Conservation (phyloP, 2,113 vertebrate species). For the Ageneiosus marmoratus region DNA sequence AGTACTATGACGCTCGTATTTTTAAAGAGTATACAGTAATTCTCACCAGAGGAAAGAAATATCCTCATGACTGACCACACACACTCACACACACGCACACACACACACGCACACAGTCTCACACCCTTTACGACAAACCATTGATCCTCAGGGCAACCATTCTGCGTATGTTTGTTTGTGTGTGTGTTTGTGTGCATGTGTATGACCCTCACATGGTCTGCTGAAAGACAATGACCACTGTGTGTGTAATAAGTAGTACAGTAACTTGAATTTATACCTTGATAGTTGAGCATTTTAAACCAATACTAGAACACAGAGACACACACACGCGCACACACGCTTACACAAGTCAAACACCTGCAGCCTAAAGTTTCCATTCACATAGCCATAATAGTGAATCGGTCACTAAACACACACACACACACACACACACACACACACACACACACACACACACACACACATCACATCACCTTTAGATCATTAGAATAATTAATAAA, state of each 20-base stretch:
- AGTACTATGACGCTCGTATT: too few relatives aligned
- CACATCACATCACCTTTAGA: background rate
- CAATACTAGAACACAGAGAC: background rate
- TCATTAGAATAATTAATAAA: background rate
- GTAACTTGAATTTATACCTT: background rate
- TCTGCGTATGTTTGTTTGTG: background rate
- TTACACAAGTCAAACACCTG: slow-evolving; percentile 6
- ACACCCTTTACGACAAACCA: background rate
- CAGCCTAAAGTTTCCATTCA: slow-evolving; percentile 25
- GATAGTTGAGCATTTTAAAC: background rate
- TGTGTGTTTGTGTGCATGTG: too few relatives aligned
- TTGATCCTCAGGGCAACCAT: background rate
- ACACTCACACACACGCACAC: background rate
- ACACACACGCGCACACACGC: slow-evolving; percentile 40
- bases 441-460: background rate
- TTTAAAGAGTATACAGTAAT: background rate
- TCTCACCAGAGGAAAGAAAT: background rate
- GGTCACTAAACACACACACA: slow-evolving; percentile 16
- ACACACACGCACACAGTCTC: background rate
- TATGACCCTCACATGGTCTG: slow-evolving; percentile 19
- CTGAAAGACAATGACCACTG: slow-evolving; percentile 6
- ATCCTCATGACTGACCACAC: background rate
- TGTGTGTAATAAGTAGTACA: background rate
- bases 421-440: background rate
- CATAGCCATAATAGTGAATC: slow-evolving; percentile 10